Evolutionary conservation across 2,888 invertebrate genomes (phyloP).

Genomic region (Drosophila fulvimacula): DNA sequence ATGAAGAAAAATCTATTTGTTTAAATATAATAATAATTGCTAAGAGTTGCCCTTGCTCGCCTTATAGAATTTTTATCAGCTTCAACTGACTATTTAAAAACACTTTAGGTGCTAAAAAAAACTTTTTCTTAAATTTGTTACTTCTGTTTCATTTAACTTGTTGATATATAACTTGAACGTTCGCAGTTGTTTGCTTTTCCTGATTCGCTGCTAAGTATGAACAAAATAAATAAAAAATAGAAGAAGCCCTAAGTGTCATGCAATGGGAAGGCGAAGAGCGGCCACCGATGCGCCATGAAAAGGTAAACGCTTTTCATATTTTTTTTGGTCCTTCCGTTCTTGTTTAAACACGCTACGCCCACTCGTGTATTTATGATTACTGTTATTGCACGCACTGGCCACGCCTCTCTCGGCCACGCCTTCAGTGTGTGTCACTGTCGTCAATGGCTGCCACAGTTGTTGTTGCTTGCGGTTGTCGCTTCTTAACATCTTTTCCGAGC

Average conservation of each 20-base stretch:
- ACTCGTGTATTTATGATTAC: conserved; percentile 52
- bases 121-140: too few relatives aligned
- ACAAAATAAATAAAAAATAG: conserved; percentile 3
- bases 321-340: background rate
- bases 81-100: too few relatives aligned
- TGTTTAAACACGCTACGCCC: conserved; percentile 28
- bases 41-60: too few relatives aligned
- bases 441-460: conserved; percentile 26
- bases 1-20: too few relatives aligned
- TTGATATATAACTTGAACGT: background rate
- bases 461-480: conserved; percentile 10
- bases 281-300: background rate
- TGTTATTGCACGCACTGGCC: conserved; percentile 41
- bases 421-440: conserved; percentile 60
- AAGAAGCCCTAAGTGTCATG: conserved; percentile 4
- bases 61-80: too few relatives aligned
- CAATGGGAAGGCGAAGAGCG: background rate
- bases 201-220: background rate
- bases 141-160: background rate
- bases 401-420: conserved; percentile 22
- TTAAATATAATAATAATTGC: background rate
- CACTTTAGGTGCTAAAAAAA: background rate
- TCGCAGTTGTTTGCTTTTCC: background rate
- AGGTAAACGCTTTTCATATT: background rate
- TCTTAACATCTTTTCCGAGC: conserved; percentile 22